Conservation (phyloP, 1,140 invertebrate genomes). For the Chymomyza costata region DNA sequence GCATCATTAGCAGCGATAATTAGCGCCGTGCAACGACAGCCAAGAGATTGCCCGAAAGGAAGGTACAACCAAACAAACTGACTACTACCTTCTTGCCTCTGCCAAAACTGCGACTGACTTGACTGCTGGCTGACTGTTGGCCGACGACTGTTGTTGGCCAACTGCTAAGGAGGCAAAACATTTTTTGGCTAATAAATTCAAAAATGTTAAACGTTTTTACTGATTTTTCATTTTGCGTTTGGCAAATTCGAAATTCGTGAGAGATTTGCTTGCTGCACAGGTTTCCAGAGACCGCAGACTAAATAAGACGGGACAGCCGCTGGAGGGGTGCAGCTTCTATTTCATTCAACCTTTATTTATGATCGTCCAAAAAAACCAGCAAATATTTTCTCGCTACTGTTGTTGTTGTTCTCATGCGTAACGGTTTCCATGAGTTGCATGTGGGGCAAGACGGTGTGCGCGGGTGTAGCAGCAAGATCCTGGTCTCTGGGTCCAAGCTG, state of each 20-base stretch:
- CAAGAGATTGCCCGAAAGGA: constrained; percentile 51
- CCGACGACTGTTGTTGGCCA: not conserved
- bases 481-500: constrained; percentile 15
- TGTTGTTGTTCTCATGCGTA: constrained; percentile 46
- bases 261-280: constrained; percentile 55
- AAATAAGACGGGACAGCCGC: not conserved
- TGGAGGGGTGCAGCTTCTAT: constrained; percentile 31
- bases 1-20: constrained; percentile 74
- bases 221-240: constrained; percentile 32
- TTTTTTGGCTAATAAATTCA: constrained; percentile 69
- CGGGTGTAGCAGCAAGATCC: constrained; percentile 12
- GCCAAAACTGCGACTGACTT: constrained; percentile 17
- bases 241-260: constrained; percentile 70
- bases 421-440: constrained; percentile 38
- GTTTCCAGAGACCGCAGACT: too few species aligned
- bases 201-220: constrained; percentile 62
- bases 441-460: constrained; percentile 3
- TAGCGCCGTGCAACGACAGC: constrained; percentile 72
- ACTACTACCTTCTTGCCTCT: too few species aligned
- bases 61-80: too few species aligned
- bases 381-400: not conserved
- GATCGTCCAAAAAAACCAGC: too few species aligned
- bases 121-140: constrained; percentile 11
- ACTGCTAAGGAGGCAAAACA: constrained; percentile 14
- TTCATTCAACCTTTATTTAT: constrained; percentile 36